Conservation (phyloP, 2,888 invertebrate genomes). For the Catocala fraxini region DNA sequence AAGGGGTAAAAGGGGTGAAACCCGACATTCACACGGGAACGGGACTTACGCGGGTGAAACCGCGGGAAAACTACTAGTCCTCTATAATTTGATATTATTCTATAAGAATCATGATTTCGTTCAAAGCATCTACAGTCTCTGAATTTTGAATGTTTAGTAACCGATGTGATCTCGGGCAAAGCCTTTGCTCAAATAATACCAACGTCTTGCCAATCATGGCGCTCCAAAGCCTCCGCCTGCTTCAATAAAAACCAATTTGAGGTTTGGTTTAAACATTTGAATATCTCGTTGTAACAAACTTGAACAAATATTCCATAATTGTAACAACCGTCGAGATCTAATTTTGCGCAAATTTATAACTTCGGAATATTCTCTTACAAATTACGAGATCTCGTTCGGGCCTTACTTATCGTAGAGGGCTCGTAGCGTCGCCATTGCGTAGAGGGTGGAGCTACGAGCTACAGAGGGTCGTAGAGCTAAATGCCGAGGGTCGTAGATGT, state of each 20-base stretch:
- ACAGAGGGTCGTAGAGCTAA: slow-evolving; percentile 49
- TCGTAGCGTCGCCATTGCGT: slow-evolving; percentile 47
- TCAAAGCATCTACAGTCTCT: slow-evolving; percentile 1
- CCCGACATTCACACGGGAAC: no score
- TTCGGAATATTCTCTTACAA: slow-evolving; percentile 39
- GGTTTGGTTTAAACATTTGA: slow-evolving; percentile 22
- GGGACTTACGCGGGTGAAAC: no score
- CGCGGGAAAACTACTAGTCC: no score
- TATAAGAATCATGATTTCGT: background rate
- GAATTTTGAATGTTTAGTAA: slow-evolving; percentile 15
- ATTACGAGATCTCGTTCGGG: slow-evolving; percentile 33
- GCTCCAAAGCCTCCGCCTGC: slow-evolving; percentile 19
- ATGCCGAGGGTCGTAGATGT: slow-evolving; percentile 33
- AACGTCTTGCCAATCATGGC: slow-evolving; percentile 35
- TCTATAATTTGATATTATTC: background rate
- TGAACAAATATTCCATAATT: slow-evolving; percentile 40
- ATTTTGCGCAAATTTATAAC: slow-evolving; percentile 43
- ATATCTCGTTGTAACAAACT: slow-evolving; percentile 27
- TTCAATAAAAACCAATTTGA: slow-evolving; percentile 33
- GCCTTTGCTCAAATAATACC: slow-evolving; percentile 18
- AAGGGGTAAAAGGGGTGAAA: no score
- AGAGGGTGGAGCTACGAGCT: slow-evolving; percentile 50
- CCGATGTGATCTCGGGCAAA: slow-evolving; percentile 16
- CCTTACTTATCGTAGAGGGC: slow-evolving; percentile 25
- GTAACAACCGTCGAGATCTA: slow-evolving; percentile 36